Conservation (phyloP, 2,797 vertebrate species). For the Clarias platycephalus region DNA sequence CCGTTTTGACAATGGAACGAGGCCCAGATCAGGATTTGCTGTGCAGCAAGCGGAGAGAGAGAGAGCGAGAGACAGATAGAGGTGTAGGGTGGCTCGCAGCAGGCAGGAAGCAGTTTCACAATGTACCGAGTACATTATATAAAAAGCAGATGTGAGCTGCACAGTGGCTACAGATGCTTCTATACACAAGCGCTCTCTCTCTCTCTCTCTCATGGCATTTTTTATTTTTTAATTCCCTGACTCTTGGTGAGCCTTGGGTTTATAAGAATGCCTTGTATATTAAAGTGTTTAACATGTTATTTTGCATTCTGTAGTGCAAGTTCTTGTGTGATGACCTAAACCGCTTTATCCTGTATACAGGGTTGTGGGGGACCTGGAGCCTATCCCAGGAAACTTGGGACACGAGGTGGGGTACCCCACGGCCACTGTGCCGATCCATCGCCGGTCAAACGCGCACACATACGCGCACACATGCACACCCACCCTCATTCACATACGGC, state of each 20-base stretch:
- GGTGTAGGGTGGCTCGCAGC: constrained; percentile 60
- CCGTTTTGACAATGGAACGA: not conserved
- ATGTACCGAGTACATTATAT: constrained; percentile 77
- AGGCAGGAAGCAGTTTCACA: constrained; percentile 64
- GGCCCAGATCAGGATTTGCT: not conserved
- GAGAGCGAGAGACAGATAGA: constrained; percentile 50
- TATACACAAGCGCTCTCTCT: constrained; percentile 56
- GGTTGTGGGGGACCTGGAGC: too few relatives aligned
- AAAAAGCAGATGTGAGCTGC: constrained; percentile 76
- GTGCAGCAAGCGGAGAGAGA: not conserved
- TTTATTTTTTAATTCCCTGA: not conserved
- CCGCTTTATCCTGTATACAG: too few relatives aligned
- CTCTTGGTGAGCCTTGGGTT: not conserved
- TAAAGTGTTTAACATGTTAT: not conserved
- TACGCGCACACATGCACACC: too few relatives aligned
- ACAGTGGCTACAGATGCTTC: constrained; percentile 74
- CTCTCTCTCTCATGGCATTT: not conserved
- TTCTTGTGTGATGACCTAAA: too few relatives aligned
- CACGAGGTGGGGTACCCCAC: too few relatives aligned
- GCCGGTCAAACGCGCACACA: too few relatives aligned
- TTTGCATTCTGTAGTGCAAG: not conserved
- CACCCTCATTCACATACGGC: too few relatives aligned
- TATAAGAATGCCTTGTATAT: not conserved
- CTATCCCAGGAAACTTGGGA: too few relatives aligned
- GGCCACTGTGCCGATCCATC: too few relatives aligned